Base-by-base conservation (phyloP, 2,113 vertebrate species). In the Callorhinus ursinus region DNA sequence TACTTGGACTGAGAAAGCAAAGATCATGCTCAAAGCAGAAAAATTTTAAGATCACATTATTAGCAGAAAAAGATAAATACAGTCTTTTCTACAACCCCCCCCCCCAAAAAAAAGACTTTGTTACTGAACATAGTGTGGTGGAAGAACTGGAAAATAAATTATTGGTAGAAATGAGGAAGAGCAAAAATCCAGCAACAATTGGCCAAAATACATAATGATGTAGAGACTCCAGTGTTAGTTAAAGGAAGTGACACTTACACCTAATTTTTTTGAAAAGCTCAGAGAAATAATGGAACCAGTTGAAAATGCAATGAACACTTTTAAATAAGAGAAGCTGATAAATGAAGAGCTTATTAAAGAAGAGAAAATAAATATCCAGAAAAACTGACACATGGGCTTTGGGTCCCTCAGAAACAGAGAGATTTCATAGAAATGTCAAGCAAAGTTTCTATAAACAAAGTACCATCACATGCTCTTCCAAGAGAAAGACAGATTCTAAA, bases 161-260 rank as follows among this genome's bases (percentile, higher is more conserved):
- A 65, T n/a, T 49, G 53, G 21, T 28, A 90, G 46, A 98, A 98
- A 97, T 88, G 82, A 31, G 99, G 99, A 97, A 98, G 98, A 96
- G 77, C 97, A 77, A 99, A 98, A 97, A 98, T 99, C 61, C 98
- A 99, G 81, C 99, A 99, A 95, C 98, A 99, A 51, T 97, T 99
- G 18, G 96, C 98, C 93, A 99, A 99, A 98, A 99, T 99, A 97
- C 97, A 98, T 93, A 98, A 98, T 74, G 98, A 98, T 7, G 99
- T 99, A 84, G 86, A 99, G 93, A 94, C 99, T 99, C 97, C 99
- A 99, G 95, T 98, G 89, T 94, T 98, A 99, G 53, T 97, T 99
- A 72, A 98, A 97, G 96, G 99, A 99, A 92, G 99, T 99, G 97
- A 94, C 12, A 8, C 5, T 39, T 24, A 72, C 42, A 76, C 14